Base-by-base conservation (phyloP, 2,888 invertebrate genomes). In the Dolichomitus sp. region DNA sequence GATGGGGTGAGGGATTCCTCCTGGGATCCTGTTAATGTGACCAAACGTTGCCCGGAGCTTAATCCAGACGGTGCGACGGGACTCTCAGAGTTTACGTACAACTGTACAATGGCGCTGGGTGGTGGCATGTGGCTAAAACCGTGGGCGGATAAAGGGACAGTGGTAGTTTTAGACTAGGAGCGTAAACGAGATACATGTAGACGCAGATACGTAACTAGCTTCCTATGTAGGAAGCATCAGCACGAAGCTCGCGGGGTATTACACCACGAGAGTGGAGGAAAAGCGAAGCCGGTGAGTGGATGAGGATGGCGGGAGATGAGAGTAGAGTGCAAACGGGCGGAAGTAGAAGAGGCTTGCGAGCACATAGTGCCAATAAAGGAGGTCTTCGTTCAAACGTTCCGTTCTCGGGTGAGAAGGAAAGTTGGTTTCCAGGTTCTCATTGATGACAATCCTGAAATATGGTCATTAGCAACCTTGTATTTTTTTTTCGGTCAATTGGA, bases 21-120 rank as follows among this genome's bases (percentile, higher is more conserved):
- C 52, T 14, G 76, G 83, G 80, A 80, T 83, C 48, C 76, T 73
- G 80, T 83, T 80, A 83, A 83, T 83, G 83, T 73, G 83, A 80
- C 83, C 80, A 69, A 83, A 83, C 73, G 83, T 76, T 83, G 63
- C 76, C 61, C 73, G 50, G 73, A 83, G 80, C 76, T 80, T 83
- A 83, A 83, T 80, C 83, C 83, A 80, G 80, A 76, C 61, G 61
- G 76, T 57, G 72, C 52, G 42, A 14, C 30, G 73, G 76, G 66
- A 76, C 76, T 65, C 37, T 17, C 42, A 50, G 66, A 80, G 83
- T 79, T 82, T 75, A 75, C 78, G 74, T 79, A 79, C 75, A 75
- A 66, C 70, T 75, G 65, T 79, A 78, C 70, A 79, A 75, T 82
- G 11, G 70, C 14, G 37, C 54, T 30, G 75, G 66, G 42, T 63